Conservation (phyloP, 2,888 invertebrate species). For the Diadegma fenestrale region DNA sequence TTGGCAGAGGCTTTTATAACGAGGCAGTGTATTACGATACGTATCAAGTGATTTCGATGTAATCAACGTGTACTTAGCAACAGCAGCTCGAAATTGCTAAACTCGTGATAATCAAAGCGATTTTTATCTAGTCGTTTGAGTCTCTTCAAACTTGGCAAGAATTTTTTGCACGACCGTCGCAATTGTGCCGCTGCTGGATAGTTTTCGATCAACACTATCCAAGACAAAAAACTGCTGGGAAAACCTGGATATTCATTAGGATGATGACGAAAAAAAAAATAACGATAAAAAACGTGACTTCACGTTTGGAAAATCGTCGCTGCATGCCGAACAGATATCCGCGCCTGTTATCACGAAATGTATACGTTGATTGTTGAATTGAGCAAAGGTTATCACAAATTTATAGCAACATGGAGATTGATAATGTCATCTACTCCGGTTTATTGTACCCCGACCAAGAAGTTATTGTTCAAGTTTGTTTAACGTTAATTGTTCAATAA, state of each 20-base stretch:
- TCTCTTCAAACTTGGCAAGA: background rate
- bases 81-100: background rate
- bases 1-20: background rate
- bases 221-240: background rate
- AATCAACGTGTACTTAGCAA: background rate
- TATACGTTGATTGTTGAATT: background rate
- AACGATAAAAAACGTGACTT: background rate
- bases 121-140: conserved; percentile 1
- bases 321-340: background rate
- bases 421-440: background rate
- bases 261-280: background rate
- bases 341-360: background rate
- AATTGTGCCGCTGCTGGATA: background rate
- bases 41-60: background rate
- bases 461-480: too few relatives aligned
- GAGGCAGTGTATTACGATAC: background rate
- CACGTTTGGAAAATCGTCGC: background rate
- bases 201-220: background rate
- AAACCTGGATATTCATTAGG: background rate
- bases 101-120: background rate
- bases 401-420: background rate
- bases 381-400: background rate
- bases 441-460: too few relatives aligned
- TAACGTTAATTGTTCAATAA: too few relatives aligned
- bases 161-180: background rate